These are phyloP conservation scores for Bagarius yarrelli DNA, from an alignment of 2,113 vertebrate genomes.

Conservation along the genomic window DNA sequence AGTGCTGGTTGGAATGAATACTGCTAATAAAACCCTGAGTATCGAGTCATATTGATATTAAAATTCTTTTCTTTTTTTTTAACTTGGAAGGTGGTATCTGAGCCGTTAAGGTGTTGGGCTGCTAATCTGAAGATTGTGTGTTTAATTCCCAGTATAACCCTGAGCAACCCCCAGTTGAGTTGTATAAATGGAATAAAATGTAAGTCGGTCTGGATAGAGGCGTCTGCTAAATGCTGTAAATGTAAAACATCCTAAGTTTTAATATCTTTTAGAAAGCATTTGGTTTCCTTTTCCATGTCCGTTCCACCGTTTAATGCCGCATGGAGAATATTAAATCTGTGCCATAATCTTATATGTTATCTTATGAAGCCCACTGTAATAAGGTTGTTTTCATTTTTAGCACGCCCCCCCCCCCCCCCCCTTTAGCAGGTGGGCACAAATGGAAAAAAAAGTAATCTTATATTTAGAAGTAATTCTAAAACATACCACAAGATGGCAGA, in stretches of 20 bases:
- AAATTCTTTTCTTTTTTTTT: background rate
- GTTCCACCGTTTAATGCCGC: background rate
- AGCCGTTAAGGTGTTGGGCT: no score
- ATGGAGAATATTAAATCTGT: background rate
- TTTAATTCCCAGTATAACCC: no score
- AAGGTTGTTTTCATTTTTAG: background rate
- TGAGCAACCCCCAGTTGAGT: no score
- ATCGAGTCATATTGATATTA: background rate
- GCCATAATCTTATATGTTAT: background rate
- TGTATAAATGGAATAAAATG: no score
- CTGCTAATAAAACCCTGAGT: background rate
- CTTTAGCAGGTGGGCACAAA: background rate
- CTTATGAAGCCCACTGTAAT: background rate
- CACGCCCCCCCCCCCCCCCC: no score
- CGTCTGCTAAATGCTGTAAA: no score
- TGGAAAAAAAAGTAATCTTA: background rate
- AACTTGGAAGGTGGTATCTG: no score
- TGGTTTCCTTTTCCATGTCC: background rate
- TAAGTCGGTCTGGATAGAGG: no score
- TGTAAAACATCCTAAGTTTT: no score
- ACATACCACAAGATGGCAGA: constrained; percentile 40
- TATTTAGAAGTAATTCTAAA: background rate
- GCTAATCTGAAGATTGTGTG: no score
- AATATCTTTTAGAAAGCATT: no score
- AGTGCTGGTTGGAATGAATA: background rate